Conservation (phyloP, 2,888 invertebrate genomes). For the Philopedon plagiatum region DNA sequence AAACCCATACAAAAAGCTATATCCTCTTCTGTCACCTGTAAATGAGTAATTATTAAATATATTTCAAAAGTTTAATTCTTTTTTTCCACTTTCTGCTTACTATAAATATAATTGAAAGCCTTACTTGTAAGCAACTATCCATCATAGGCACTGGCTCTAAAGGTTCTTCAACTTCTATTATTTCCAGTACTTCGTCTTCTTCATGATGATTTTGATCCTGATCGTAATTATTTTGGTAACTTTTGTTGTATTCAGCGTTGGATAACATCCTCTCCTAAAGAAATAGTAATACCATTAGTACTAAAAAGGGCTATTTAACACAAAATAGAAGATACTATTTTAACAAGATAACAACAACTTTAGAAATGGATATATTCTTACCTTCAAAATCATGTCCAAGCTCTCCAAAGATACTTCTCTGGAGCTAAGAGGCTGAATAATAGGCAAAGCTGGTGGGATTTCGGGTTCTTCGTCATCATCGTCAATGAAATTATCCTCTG, state of each 20-base stretch:
- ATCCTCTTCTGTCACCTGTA: constrained; percentile 88
- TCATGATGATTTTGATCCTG: constrained; percentile 68
- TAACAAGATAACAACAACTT: neutral
- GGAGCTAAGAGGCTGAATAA: constrained; percentile 84
- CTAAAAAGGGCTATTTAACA: too few relatives aligned
- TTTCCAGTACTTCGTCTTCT: constrained; percentile 83
- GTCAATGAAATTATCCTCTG: constrained; percentile 72
- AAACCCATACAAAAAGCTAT: constrained; percentile 88
- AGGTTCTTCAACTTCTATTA: constrained; percentile 83
- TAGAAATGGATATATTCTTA: neutral
- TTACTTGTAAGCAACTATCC: constrained; percentile 84
- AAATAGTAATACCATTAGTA: neutral
- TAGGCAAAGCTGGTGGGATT: constrained; percentile 84
- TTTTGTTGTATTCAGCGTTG: constrained; percentile 64
- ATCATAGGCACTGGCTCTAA: constrained; percentile 89
- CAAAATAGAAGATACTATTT: neutral
- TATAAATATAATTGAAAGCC: too few relatives aligned
- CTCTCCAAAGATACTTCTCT: constrained; percentile 88
- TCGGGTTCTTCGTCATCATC: constrained; percentile 86
- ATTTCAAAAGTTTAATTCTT: too few relatives aligned
- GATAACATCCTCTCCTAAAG: constrained; percentile 75
- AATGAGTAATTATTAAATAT: neutral
- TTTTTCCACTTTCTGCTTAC: too few relatives aligned
- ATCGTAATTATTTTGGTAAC: constrained; percentile 69
- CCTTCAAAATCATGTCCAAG: constrained; percentile 79